Base-by-base conservation (phyloP, 2,113 vertebrate species). In the Dascyllus trimaculatus region DNA sequence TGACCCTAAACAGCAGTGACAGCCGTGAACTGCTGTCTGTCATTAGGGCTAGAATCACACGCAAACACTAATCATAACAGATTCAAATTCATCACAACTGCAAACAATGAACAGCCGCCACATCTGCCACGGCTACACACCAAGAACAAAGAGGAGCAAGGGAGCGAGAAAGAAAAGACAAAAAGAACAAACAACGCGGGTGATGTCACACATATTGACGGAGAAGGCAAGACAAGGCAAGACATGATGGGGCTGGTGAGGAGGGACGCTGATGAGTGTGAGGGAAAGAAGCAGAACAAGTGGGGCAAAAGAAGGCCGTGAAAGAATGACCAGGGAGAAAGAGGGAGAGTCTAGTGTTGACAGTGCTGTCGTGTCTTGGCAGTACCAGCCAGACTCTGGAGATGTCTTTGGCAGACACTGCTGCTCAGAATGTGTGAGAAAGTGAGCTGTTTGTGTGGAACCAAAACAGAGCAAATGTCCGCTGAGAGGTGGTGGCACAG, bases 401-500 rank as follows among this genome's bases (percentile, higher is more conserved):
- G 92, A 92, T 9, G 54, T 90, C 89, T 83, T 90, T 78, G n/a
- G 65, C 65, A 74, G 71, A 84, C 90, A 89, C 80, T 18, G 71
- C 57, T 14, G 75, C 61, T 78, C 78, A 58, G 65, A 69, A 64
- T 53, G 25, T 32, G 38, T 75, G 59, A 58, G 65, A 69, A 64
- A 53, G 25, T 32, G 38, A 77, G 59, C 75, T 80, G 75, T 87
- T 73, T 84, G 82, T 83, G 49, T 17, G 58, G 61, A 68, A 75
- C 22, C 64, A 67, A 21, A 82, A 67, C 46, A 48, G 63, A 81
- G 60, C 19, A 18, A 66, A 59, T 19, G 54, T 57, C 76, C 56
- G 52, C 40, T 65, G 67, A 59, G 71, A 85, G 40, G 24, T 26
- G 62, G 7, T 51, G 56, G 54, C 21, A 35, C 32, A 35, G 32